phyloP scores from a whole-genome alignment of 2,888 invertebrate genomes.

The Trileptium ribeirensis region DNA sequence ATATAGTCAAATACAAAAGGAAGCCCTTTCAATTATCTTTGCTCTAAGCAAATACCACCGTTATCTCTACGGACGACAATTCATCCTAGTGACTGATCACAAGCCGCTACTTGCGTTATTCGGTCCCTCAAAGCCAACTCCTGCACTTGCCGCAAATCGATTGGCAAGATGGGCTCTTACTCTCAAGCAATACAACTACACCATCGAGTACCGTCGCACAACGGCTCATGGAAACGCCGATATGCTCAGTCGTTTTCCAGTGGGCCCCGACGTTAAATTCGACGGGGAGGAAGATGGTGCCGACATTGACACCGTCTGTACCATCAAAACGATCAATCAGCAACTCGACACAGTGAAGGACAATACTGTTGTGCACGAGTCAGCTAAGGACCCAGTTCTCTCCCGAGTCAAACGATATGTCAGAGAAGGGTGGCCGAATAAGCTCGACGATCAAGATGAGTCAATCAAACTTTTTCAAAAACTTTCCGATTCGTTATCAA shows the following conservation, averaged over 20 bases:
- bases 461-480: background rate
- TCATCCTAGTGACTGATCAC: conserved; percentile 34
- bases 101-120: conserved; percentile 32
- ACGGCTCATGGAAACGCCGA: conserved; percentile 32
- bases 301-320: background rate
- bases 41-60: conserved; percentile 38
- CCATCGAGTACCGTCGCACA: conserved; percentile 3
- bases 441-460: background rate
- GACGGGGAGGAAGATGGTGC: conserved; percentile 26
- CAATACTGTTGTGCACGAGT: background rate
- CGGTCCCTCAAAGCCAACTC: conserved; percentile 18
- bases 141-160: conserved; percentile 26
- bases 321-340: background rate
- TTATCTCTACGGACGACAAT: conserved; percentile 35
- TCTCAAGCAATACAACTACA: conserved; percentile 10
- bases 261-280: conserved; percentile 13
- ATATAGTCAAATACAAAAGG: conserved; percentile 40
- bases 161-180: conserved; percentile 29
- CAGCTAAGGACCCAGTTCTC: conserved; percentile 5
- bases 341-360: background rate
- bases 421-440: background rate
- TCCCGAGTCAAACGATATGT: background rate
- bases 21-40: conserved; percentile 36
- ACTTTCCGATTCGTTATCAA: background rate
- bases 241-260: conserved; percentile 30